phyloP scores from a whole-genome alignment of 2,113 vertebrate genomes.

The Xyrauchen texanus region DNA sequence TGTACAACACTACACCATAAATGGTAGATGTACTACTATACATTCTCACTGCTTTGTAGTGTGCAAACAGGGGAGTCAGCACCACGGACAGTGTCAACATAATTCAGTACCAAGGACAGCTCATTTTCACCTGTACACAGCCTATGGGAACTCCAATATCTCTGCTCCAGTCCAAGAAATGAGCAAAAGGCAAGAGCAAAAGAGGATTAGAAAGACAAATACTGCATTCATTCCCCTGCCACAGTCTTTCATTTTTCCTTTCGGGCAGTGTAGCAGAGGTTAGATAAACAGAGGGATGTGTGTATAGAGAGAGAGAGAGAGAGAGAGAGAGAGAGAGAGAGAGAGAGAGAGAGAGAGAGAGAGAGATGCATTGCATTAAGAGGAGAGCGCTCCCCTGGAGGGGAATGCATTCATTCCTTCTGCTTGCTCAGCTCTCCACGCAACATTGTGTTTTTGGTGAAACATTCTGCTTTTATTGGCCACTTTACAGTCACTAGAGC shows the following conservation, averaged over 20 bases:
- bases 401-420: constrained; percentile 22
- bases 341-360: not conserved
- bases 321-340: constrained; percentile 2
- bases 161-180: not conserved
- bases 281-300: constrained; percentile 27
- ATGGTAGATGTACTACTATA: too few species aligned
- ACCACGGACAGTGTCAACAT: not conserved
- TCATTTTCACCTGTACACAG: not conserved
- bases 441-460: not conserved
- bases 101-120: constrained; percentile 17
- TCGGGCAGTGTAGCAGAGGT: constrained; percentile 1
- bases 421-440: constrained; percentile 4
- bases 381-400: constrained; percentile 8
- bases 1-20: too few species aligned
- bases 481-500: constrained; percentile 5
- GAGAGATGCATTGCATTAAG: constrained; percentile 23
- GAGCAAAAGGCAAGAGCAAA: too few species aligned
- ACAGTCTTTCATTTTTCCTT: constrained; percentile 8
- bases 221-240: not conserved
- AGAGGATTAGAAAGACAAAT: not conserved
- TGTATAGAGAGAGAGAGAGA: not conserved
- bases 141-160: not conserved
- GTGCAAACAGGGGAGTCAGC: not conserved
- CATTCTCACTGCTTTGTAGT: too few species aligned
- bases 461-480: constrained; percentile 12